Base-by-base conservation (phyloP, 2,113 vertebrate genomes). In the Mus spicilegus region DNA sequence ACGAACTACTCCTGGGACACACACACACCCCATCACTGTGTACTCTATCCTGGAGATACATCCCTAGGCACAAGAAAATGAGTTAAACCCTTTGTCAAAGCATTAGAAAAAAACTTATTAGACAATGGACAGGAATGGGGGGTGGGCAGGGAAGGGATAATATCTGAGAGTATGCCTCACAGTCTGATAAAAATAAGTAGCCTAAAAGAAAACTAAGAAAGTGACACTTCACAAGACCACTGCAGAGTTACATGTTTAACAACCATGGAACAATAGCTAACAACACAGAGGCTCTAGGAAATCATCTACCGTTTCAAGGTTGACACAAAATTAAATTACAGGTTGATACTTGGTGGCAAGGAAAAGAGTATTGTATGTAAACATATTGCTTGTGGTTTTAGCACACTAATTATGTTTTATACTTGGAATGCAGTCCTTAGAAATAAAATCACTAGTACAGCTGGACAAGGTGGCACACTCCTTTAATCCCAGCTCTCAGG, bases 251-350 rank as follows among this genome's bases (percentile, higher is more conserved):
- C 58, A 39, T 89, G 69, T 49, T 92, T 33, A 80, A 6, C 54
- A 67, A 90, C 67, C 30, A n/a, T 82, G 58, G 10, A 49, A 8
- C 42, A 49, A 4, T 56, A 90, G 6, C 69, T 87, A 39, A n/a
- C 33, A 84, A 14, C 30, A 67, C 26, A 81, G 3, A n/a, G 80
- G 17, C 76, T 63, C 61, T 19, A 82, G 46, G 85, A 58, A 81
- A 90, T 91, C n/a, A 73, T 88, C 73, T 69, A 63, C n/a, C 58
- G 26, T 95, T 95, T 94, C 36, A 92, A 65, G 12, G 22, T 78
- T 86, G 65, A 19, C 58, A 96, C 20, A 28, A 96, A 92, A 65
- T 90, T 86, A 86, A 96, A 80, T 93, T 86, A 8, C 5, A 1
- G 73, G 6, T 85, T 91, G n/a, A 75, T 20, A n/a, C 61, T 22